phyloP scores from a whole-genome alignment of 2,888 invertebrate species.

The Pterobdella sp. region DNA sequence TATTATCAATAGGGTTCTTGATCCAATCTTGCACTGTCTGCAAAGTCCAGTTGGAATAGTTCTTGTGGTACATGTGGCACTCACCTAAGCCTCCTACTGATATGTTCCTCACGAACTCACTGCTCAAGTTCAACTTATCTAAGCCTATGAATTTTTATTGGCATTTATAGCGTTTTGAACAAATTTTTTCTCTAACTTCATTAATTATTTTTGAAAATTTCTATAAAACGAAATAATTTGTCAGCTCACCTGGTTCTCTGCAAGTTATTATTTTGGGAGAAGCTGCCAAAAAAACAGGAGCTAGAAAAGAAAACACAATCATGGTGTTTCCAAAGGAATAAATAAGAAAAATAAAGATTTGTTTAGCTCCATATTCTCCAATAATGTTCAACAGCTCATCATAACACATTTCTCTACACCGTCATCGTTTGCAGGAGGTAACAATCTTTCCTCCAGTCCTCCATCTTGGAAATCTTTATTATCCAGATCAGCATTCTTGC shows the following conservation, averaged over 20 bases:
- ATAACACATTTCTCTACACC: conserved; percentile 11
- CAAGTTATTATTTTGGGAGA: conserved; percentile 20
- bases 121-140: conserved; percentile 26
- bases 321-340: conserved; percentile 26
- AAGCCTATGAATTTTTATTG: no score
- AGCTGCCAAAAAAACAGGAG: conserved; percentile 30
- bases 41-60: conserved; percentile 29
- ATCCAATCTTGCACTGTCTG: conserved; percentile 24
- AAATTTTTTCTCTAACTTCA: no score
- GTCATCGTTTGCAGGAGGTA: no score
- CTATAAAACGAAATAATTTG: no score
- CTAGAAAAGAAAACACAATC: conserved; percentile 26
- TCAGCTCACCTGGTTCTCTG: conserved; percentile 17
- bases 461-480: no score
- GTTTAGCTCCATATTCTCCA: conserved; percentile 33
- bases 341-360: conserved; percentile 25
- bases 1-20: neutral
- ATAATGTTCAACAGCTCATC: conserved; percentile 30
- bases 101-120: conserved; percentile 7
- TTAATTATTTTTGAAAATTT: no score
- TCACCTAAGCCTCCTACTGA: conserved; percentile 9
- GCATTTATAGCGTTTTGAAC: no score
- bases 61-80: conserved; percentile 29
- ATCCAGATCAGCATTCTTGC: no score
- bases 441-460: no score